Base-by-base conservation (phyloP, 2,797 vertebrate genomes). In the Taeniopygia guttata region DNA sequence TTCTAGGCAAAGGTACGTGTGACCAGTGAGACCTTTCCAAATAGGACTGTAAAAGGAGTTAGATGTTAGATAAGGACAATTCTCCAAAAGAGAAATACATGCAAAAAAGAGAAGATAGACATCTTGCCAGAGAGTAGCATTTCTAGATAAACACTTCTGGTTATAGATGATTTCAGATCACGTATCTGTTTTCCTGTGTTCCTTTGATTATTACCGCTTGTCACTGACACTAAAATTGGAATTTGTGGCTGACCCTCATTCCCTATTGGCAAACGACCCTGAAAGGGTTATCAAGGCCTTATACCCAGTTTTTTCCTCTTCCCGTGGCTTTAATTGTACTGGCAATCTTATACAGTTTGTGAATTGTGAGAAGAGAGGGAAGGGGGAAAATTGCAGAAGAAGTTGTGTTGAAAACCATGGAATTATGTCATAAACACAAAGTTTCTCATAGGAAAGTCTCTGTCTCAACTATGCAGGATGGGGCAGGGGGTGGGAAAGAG, bases 311-410 rank as follows among this genome's bases (percentile, higher is more conserved):
- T 98, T 91, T 98, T 98, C 98, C 97, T 98, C 89, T 98, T 98
- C 98, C 98, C 97, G 64, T 94, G 96, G 97, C 97, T 93, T 98
- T 98, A 98, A 99, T 99, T 99, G 99, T 99, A 91, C 85, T 97
- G 93, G 97, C 98, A 99, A 99, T 99, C 98, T 98, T 97, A 97
- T 95, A 95, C 84, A 94, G 90, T 90, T 90, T 97, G 94, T 98
- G 98, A 99, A 99, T 99, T 98, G 98, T 99, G 99, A 99, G 99
- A 99, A 99, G 82, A 76, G 96, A 88, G 90, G 90, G 96, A 95
- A 98, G 97, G 96, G 96, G 94, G 34, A 11, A 82, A 93, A 91
- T 88, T 70, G 69, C 51, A 93, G 66, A 95, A 91, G 34, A 76
- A 89, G 36, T 83, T 93, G 91, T 89, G 94, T 95, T 95, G 91